Evolutionary conservation across 2,113 vertebrate genomes (phyloP), one percentile per base, ranked within the genome.

Genomic region (Thomomys bottae): DNA sequence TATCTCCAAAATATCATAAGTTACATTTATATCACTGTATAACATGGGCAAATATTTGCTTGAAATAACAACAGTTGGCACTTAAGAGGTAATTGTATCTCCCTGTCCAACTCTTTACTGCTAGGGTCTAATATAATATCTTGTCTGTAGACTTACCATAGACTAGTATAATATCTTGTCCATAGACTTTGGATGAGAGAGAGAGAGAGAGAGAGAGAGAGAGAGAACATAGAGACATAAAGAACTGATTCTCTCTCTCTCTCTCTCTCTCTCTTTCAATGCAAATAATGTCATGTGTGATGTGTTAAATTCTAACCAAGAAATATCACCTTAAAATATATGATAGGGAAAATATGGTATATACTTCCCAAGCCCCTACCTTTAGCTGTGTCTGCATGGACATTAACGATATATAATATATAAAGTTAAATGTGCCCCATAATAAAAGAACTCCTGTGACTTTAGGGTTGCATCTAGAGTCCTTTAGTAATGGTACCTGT

Each of bases 311-410:
- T 82, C 49, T 54, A 54, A 54, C 49, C 49, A 54, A 54, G 49
- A 83, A 94, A 57, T 4, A n/a, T 70, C 32, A 83, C n/a, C 54
- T 85, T 72, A 64, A n/a, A n/a, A n/a, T n/a, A n/a, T n/a, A 30
- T 79, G 42, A 54, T 72, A 21, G 38, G 14, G 8, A 84, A 87
- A 54, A 15, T 54, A 54, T 54, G 49, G 15, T 17, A 54, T 54
- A 15, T 54, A 54, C 14, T 54, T 54, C 49, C 24, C 30, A 7
- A 57, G 14, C 15, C 0, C 9, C n/a, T 3, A 63, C 57, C 26
- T 54, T 54, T 54, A 15, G 15, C 15, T 76, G n/a, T 34, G 7
- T 77, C 23, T 94, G 42, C 12, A 38, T 34, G 6, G 67, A 23
- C 32, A 12, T 92, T 66, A 81, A 8, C 30, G 14, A 54, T 54